Evolutionary conservation across 1,140 invertebrate genomes (phyloP).

Genomic region (Drosophila aff.): DNA sequence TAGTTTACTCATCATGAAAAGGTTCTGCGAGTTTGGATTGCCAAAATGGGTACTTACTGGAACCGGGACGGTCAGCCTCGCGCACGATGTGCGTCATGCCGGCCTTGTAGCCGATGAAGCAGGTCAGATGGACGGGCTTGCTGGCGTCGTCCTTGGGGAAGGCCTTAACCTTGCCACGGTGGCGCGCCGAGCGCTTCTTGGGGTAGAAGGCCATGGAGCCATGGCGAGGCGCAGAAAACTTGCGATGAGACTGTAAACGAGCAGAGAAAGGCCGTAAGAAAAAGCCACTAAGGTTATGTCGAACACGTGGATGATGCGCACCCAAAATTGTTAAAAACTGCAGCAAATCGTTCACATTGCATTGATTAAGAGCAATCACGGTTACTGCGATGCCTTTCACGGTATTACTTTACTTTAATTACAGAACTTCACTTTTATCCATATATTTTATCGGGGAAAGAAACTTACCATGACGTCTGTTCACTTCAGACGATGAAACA

Average conservation of each 20-base stretch:
- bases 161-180: slow-evolving; percentile 99
- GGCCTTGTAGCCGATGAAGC: slow-evolving; percentile 99
- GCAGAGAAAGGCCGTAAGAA: slow-evolving; percentile 6
- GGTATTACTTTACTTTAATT: neutral
- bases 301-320: slow-evolving; percentile 12
- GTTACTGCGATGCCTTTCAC: neutral
- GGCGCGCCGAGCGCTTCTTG: slow-evolving; percentile 97
- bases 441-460: neutral
- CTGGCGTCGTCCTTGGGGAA: slow-evolving; percentile 99
- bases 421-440: neutral
- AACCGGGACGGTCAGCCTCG: slow-evolving; percentile 99
- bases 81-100: slow-evolving; percentile 99
- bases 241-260: slow-evolving; percentile 96
- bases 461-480: slow-evolving; percentile 79
- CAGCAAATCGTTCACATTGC: neutral
- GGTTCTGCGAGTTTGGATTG: neutral
- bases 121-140: slow-evolving; percentile 99
- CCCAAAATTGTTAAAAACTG: neutral
- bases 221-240: slow-evolving; percentile 99
- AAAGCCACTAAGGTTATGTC: slow-evolving; percentile 15
- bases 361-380: neutral
- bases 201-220: slow-evolving; percentile 99
- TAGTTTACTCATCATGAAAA: slow-evolving; percentile 78
- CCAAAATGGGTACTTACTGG: slow-evolving; percentile 90
- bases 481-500: slow-evolving; percentile 76